Conservation (phyloP, 2,797 vertebrate species). For the Hephaestus fuliginosus region DNA sequence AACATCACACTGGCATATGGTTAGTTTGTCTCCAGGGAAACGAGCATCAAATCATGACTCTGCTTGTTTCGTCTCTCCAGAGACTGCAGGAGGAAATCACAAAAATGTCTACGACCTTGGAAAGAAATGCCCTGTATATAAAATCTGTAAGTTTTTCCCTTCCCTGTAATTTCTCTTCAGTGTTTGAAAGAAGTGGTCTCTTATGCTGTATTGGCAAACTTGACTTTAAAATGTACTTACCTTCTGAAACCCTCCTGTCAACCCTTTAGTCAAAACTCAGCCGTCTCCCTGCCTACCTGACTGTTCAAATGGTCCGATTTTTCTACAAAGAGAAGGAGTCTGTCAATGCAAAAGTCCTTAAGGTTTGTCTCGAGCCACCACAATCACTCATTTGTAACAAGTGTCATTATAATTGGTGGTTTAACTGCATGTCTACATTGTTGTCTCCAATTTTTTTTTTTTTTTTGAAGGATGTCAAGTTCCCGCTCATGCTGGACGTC, state of each 20-base stretch:
- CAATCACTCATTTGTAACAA: neutral
- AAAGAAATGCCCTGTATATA: conserved; percentile 97
- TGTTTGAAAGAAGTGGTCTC: neutral
- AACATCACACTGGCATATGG: neutral
- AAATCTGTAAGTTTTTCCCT: conserved; percentile 93
- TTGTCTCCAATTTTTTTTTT: neutral
- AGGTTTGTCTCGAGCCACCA: conserved; percentile 84
- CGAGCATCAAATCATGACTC: conserved; percentile 23
- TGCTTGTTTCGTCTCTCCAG: conserved; percentile 74
- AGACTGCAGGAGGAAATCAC: conserved; percentile 99
- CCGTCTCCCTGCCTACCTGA: conserved; percentile 96
- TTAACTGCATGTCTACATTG: neutral
- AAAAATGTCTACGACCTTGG: conserved; percentile 94
- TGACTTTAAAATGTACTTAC: neutral
- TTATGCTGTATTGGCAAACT: neutral
- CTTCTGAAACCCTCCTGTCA: neutral
- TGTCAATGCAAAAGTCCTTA: conserved; percentile 99
- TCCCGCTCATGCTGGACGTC: conserved; percentile 98
- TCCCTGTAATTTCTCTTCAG: neutral
- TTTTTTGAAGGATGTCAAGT: conserved; percentile 94
- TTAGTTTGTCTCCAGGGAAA: conserved; percentile 27
- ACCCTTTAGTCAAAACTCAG: conserved; percentile 93
- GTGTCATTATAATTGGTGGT: neutral
- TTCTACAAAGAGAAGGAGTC: conserved; percentile 99
- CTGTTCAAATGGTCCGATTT: conserved; percentile 98